Conservation (phyloP, 2,113 vertebrate species). For the Nestor notabilis region DNA sequence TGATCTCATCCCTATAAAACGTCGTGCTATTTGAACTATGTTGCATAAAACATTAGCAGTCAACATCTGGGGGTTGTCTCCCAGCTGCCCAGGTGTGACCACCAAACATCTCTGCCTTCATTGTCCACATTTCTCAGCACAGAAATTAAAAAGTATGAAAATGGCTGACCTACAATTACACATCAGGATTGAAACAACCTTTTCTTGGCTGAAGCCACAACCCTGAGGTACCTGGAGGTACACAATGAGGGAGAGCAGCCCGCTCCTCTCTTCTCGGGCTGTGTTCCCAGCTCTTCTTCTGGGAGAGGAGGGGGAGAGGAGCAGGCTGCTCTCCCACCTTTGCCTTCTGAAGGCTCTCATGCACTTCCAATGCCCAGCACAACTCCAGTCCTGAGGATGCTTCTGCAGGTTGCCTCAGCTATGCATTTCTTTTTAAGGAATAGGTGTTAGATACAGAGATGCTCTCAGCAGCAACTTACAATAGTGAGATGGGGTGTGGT, state of each 20-base stretch:
- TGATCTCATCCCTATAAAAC: neutral
- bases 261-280: accelerated
- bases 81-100: neutral
- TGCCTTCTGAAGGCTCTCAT: accelerated
- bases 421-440: neutral
- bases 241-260: neutral
- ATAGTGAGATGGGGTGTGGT: neutral
- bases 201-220: neutral
- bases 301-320: neutral
- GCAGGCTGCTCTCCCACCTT: accelerated
- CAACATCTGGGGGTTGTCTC: neutral
- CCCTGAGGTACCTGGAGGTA: neutral
- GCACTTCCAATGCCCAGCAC: neutral
- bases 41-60: neutral
- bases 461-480: neutral
- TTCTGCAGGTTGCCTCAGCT: neutral
- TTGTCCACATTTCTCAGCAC: neutral
- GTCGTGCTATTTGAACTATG: neutral
- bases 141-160: neutral
- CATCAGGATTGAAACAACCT: neutral
- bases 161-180: neutral
- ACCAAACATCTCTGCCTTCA: neutral
- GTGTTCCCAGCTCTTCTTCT: neutral
- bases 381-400: neutral
- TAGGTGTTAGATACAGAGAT: neutral